Conservation (phyloP, 2,797 vertebrate genomes). For the Natrix natrix region DNA sequence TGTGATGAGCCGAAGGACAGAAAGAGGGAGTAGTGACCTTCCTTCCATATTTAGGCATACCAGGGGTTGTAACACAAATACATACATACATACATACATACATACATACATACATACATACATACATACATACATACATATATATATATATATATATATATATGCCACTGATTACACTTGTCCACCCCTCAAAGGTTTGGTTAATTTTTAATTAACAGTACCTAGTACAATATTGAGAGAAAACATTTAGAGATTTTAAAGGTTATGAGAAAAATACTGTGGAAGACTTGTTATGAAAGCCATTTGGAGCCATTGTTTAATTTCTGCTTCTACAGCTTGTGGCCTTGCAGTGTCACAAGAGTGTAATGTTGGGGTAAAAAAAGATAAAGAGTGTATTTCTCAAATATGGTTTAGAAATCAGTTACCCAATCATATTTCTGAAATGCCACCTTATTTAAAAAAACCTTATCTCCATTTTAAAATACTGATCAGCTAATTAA, state of each 20-base stretch:
- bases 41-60: too few relatives aligned
- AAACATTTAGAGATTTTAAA: not conserved
- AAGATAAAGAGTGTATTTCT: not conserved
- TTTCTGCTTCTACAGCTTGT: not conserved
- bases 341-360: not conserved
- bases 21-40: too few relatives aligned
- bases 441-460: not conserved
- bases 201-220: not conserved
- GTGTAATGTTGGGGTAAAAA: not conserved
- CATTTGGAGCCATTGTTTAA: not conserved
- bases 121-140: too few relatives aligned
- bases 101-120: too few relatives aligned
- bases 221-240: not conserved
- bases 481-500: conserved; percentile 10
- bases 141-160: too few relatives aligned
- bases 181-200: not conserved
- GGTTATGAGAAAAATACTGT: not conserved
- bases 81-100: too few relatives aligned
- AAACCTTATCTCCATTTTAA: conserved; percentile 26
- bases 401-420: conserved; percentile 17
- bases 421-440: conserved; percentile 4
- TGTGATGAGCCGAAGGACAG: too few relatives aligned
- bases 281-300: not conserved
- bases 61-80: too few relatives aligned
- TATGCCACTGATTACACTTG: not conserved